Evolutionary conservation across 2,113 vertebrate genomes (phyloP).

Genomic region (Pluvialis apricaria): DNA sequence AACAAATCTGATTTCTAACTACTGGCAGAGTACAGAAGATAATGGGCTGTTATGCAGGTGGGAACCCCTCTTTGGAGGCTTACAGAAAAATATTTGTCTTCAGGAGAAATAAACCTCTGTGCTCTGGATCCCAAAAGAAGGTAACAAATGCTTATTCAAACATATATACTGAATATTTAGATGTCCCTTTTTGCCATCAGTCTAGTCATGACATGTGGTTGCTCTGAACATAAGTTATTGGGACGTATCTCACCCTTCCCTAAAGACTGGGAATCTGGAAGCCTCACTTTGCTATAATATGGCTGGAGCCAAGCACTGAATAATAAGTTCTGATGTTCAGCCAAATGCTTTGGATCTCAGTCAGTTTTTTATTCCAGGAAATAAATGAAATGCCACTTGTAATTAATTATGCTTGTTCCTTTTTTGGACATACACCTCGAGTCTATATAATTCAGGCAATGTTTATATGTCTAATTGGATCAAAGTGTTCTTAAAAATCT

Average conservation of each 20-base stretch:
- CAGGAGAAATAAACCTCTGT: background rate
- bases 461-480: background rate
- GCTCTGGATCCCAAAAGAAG: background rate
- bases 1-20: background rate
- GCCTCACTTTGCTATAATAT: background rate
- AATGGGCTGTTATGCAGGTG: background rate
- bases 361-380: background rate
- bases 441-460: background rate
- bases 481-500: background rate
- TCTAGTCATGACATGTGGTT: background rate
- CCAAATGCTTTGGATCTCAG: background rate
- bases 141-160: background rate
- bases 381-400: background rate
- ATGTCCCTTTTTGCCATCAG: background rate
- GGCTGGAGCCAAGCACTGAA: background rate
- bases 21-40: fast-evolving
- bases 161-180: background rate
- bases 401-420: background rate
- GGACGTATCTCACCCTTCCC: background rate
- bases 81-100: background rate
- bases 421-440: background rate
- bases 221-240: background rate
- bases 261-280: background rate
- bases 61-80: background rate
- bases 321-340: background rate